Conservation (phyloP, 92 coral and sea anemone species). For the Anthopleura xanthogrammica region DNA sequence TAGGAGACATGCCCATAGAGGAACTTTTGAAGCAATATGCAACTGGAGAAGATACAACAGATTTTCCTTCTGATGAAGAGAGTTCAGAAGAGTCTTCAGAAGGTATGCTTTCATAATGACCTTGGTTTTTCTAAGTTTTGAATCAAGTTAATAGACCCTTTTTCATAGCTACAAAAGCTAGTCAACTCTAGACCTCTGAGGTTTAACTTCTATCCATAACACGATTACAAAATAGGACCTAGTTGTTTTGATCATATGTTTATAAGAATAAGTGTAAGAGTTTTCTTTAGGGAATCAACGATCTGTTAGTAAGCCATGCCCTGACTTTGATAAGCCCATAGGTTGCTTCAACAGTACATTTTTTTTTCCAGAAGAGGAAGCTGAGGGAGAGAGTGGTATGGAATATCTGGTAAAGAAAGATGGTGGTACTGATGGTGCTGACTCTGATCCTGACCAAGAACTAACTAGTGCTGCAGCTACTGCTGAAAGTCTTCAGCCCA, state of each 20-base stretch:
- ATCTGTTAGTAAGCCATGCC: too few species aligned
- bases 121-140: not conserved
- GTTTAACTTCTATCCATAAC: too few species aligned
- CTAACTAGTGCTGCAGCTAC: constrained; percentile 98
- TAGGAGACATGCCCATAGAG: constrained; percentile 96
- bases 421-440: constrained; percentile 47
- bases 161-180: too few species aligned
- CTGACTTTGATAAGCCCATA: too few species aligned
- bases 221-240: too few species aligned
- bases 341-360: too few species aligned
- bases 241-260: not conserved
- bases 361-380: constrained; percentile 40
- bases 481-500: constrained; percentile 99
- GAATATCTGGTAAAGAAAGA: constrained; percentile 76
- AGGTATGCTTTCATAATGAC: constrained; percentile 46
- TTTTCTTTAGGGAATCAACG: too few species aligned
- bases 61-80: constrained; percentile 71
- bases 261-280: not conserved
- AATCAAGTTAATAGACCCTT: not conserved
- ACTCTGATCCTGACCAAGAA: constrained; percentile 84
- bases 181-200: too few species aligned
- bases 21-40: constrained; percentile 83
- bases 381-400: constrained; percentile 77
- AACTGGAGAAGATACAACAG: constrained; percentile 74
- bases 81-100: constrained; percentile 75